phyloP scores from a whole-genome alignment of 2,797 vertebrate species.

The Lacerta viridis region DNA sequence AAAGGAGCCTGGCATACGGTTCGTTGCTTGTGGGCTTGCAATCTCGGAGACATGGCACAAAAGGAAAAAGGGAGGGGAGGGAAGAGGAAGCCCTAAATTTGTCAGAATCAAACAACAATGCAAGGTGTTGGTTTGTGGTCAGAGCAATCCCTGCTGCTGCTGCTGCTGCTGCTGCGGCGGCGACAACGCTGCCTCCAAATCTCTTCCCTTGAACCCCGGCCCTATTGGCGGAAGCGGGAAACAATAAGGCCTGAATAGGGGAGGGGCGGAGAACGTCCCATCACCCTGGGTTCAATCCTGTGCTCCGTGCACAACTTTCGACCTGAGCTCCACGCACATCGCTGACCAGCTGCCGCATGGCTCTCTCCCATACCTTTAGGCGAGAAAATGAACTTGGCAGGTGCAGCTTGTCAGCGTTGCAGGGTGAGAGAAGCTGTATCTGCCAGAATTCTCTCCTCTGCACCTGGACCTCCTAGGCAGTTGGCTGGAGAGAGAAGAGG shows the following conservation, averaged over 20 bases:
- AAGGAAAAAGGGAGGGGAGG: not conserved
- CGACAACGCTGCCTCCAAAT: not conserved
- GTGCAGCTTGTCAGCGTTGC: not conserved
- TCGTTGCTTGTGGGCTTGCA: not conserved
- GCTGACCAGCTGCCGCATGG: no score
- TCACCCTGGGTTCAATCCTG: not conserved
- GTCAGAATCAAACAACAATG: not conserved
- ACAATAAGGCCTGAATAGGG: not conserved
- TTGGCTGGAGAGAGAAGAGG: not conserved
- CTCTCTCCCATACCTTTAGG: not conserved
- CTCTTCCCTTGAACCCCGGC: conserved; percentile 80
- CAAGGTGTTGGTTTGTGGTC: not conserved
- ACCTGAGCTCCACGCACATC: not conserved
- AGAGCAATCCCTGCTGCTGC: no score
- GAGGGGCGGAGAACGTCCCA: not conserved
- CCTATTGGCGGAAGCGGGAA: conserved; percentile 35
- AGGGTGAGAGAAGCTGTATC: not conserved
- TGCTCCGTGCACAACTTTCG: not conserved
- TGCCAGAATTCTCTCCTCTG: no score
- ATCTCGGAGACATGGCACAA: not conserved
- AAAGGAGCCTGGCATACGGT: not conserved
- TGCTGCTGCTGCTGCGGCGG: no score
- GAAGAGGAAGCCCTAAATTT: not conserved
- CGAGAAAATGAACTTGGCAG: not conserved
- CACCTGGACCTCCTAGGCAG: no score